Conservation (phyloP, 92 coral and sea anemone species). For the Porites cylindrica region DNA sequence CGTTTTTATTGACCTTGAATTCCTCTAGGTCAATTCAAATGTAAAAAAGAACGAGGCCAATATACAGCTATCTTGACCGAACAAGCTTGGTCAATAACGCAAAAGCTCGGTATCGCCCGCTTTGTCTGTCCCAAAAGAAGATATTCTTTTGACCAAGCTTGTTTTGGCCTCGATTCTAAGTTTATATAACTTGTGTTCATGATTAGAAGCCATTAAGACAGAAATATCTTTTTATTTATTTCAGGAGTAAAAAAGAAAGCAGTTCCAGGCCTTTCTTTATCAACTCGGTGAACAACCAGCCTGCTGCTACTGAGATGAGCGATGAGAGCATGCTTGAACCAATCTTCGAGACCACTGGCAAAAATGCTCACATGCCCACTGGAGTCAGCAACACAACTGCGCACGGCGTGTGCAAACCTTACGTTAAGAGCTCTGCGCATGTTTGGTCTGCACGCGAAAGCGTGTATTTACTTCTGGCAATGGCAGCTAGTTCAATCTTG, state of each 20-base stretch:
- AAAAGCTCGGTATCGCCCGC: too few relatives aligned
- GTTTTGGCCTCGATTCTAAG: neutral
- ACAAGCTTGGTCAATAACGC: too few relatives aligned
- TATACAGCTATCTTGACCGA: too few relatives aligned
- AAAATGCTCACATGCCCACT: slow-evolving; percentile 80
- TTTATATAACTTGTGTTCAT: too few relatives aligned
- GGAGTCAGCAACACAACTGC: slow-evolving; percentile 56
- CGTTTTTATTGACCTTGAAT: too few relatives aligned
- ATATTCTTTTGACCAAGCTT: too few relatives aligned
- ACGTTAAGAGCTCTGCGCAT: slow-evolving; percentile 29
- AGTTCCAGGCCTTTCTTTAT: slow-evolving; percentile 54
- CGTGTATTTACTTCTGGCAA: slow-evolving; percentile 1
- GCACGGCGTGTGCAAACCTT: slow-evolving; percentile 28
- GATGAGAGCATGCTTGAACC: slow-evolving; percentile 38
- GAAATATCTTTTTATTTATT: neutral
- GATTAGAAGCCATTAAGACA: neutral
- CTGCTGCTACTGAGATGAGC: slow-evolving; percentile 71
- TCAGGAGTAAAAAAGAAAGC: slow-evolving; percentile 12
- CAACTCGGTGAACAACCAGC: slow-evolving; percentile 77
- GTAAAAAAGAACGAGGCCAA: too few relatives aligned
- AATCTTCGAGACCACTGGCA: slow-evolving; percentile 77
- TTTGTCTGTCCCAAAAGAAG: too few relatives aligned
- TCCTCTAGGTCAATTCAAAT: too few relatives aligned
- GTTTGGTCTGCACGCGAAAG: slow-evolving; percentile 14
- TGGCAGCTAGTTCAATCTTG: neutral